phyloP scores from a whole-genome alignment of 2,797 vertebrate genomes.

The Carapus acus region DNA sequence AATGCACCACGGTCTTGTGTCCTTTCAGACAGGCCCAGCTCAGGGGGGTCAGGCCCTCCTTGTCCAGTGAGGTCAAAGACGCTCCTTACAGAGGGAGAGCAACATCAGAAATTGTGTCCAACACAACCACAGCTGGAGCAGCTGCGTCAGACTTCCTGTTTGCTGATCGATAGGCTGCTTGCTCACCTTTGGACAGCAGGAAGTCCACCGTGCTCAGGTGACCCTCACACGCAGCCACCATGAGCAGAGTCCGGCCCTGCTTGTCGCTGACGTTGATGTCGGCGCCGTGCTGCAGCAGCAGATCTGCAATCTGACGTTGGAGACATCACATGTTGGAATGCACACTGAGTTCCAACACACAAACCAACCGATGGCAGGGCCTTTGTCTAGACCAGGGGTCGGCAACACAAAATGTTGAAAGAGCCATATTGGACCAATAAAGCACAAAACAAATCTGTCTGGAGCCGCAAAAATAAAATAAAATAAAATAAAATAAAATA shows the following conservation, averaged over 20 bases:
- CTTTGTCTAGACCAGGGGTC: too few relatives aligned
- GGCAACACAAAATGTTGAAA: too few relatives aligned
- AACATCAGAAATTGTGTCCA: neutral
- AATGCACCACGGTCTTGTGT: constrained; percentile 88
- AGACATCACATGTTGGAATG: constrained; percentile 21
- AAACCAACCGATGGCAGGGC: too few relatives aligned
- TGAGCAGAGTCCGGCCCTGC: constrained; percentile 92
- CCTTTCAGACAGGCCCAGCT: constrained; percentile 99
- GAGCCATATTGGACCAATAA: too few relatives aligned
- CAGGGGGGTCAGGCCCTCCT: constrained; percentile 90
- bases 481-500: too few relatives aligned
- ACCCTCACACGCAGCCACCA: constrained; percentile 96
- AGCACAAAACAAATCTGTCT: too few relatives aligned
- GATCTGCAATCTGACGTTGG: constrained; percentile 89
- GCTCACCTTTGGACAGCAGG: constrained; percentile 88
- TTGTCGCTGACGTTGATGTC: constrained; percentile 93
- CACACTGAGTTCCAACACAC: neutral
- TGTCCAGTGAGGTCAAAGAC: constrained; percentile 86
- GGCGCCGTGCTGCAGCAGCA: constrained; percentile 82
- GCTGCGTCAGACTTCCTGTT: neutral
- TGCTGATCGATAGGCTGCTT: neutral
- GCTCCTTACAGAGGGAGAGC: constrained; percentile 74
- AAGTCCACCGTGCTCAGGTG: constrained; percentile 93
- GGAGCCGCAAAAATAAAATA: too few relatives aligned
- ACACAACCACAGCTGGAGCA: neutral